Base-by-base conservation (phyloP, 2,888 invertebrate genomes). In the Tipula lateralis region DNA sequence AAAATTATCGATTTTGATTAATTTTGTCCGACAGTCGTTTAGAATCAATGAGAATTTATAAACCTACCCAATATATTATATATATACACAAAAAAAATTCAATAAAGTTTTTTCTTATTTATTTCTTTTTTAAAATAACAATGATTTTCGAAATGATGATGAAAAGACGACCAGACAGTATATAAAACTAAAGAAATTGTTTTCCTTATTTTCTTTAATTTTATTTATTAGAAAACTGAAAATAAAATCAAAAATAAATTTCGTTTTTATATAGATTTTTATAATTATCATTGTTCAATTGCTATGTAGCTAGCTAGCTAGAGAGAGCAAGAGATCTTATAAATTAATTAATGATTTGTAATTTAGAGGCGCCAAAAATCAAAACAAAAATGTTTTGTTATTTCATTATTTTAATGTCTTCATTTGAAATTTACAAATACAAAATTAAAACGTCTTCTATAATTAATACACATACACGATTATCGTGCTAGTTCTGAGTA, bases 281-380 rank as follows among this genome's bases (percentile, higher is more conserved):
- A 50, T 66, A 66, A 66, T 66, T 66, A 66, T 66, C 66, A 66
- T 66, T 66, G 66, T 66, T 66, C 24, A n/a, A n/a, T n/a, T n/a
- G n/a, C n/a, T n/a, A n/a, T n/a, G n/a, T n/a, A n/a, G n/a, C n/a
- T n/a, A n/a, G n/a, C n/a, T 66, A 44, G 16, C 13, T 12, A 39
- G 44, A 16, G 16, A 50, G 44, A 50, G 29, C 24, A 16, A 16
- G 16, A 50, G 44, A 50, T 44, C 24, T 44, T 29, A 84, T 16
- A 50, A 84, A 84, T 66, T 44, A 29, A 83, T 83, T 83, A 83
- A 83, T 32, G 32, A 83, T 83, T 83, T 32, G 32, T 32, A 83
- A 83, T 83, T 83, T 34, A 16, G n/a, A 83, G 34, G 34, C 30
- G 32, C 32, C 32, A 83, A 83, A 83, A 32, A 83, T 19, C 32